Conservation (phyloP, 30 jellyfish, hydroid and myxozoan genomes). For the Sanderia malayensis region DNA sequence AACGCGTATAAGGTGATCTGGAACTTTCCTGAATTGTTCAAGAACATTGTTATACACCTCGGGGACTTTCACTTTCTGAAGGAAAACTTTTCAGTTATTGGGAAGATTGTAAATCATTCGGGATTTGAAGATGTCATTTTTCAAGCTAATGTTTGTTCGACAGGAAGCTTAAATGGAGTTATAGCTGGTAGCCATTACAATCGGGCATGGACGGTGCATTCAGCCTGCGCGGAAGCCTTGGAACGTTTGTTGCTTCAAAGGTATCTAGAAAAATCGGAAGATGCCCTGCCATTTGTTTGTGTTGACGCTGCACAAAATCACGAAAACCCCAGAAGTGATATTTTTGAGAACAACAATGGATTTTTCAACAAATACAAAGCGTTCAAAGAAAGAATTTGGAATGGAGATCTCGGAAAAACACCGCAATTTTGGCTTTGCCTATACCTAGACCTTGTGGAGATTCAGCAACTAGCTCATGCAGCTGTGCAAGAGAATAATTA, state of each 20-base stretch:
- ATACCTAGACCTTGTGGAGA: neutral
- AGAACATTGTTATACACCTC: slow-evolving; percentile 4
- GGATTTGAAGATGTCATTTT: neutral
- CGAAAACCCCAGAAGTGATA: neutral
- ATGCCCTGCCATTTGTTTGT: neutral
- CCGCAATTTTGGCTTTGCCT: neutral
- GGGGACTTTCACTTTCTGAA: neutral
- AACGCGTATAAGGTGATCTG: neutral
- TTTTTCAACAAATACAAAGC: neutral
- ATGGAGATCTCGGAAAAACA: slow-evolving; percentile 10
- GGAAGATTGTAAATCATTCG: neutral
- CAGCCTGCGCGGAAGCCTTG: slow-evolving; percentile 16
- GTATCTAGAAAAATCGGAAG: neutral
- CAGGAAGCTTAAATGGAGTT: slow-evolving; percentile 25
- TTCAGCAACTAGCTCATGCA: neutral
- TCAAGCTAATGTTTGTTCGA: slow-evolving; percentile 4
- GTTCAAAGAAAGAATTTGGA: neutral
- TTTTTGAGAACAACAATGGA: neutral
- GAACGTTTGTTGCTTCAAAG: slow-evolving; percentile 15
- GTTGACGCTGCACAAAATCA: neutral
- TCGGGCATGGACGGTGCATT: slow-evolving; percentile 17
- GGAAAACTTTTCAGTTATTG: neutral
- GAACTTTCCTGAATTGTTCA: neutral
- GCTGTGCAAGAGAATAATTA: neutral
- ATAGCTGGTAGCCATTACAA: slow-evolving; percentile 16